These are phyloP conservation scores for Drosophila insularis DNA, from an alignment of 1,140 invertebrate species.

Conservation along the genomic window DNA sequence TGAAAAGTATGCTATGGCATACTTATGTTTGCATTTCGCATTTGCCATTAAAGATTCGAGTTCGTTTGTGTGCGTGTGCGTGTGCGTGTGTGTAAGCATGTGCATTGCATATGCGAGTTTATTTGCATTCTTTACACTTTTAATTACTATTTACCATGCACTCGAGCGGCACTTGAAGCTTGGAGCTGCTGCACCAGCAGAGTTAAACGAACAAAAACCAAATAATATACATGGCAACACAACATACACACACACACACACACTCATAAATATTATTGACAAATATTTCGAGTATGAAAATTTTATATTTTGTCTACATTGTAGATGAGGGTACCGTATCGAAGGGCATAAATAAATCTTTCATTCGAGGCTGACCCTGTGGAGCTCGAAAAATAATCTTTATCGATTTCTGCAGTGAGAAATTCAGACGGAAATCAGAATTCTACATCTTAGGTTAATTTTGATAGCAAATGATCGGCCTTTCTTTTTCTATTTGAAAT, in stretches of 20 bases:
- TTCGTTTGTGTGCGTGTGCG: background rate
- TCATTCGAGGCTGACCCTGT: too few species aligned
- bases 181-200: constrained; percentile 33
- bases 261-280: constrained; percentile 1
- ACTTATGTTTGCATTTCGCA: constrained; percentile 52
- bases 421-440: too few species aligned
- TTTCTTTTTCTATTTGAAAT: too few species aligned
- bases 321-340: background rate
- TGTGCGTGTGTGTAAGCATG: background rate
- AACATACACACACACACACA: constrained; percentile 35
- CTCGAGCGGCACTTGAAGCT: constrained; percentile 55
- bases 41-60: constrained; percentile 29
- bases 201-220: constrained; percentile 45
- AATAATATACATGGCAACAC: constrained; percentile 40
- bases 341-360: too few species aligned
- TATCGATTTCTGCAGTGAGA: too few species aligned
- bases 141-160: constrained; percentile 78
- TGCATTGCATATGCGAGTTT: constrained; percentile 32
- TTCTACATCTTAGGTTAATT: too few species aligned
- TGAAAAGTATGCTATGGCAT: constrained; percentile 53
- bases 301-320: background rate
- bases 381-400: too few species aligned
- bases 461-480: too few species aligned
- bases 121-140: constrained; percentile 77
- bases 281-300: background rate